These are phyloP conservation scores for Eurytoma adleriae DNA, from an alignment of 2,888 invertebrate species.

Conservation along the genomic window DNA sequence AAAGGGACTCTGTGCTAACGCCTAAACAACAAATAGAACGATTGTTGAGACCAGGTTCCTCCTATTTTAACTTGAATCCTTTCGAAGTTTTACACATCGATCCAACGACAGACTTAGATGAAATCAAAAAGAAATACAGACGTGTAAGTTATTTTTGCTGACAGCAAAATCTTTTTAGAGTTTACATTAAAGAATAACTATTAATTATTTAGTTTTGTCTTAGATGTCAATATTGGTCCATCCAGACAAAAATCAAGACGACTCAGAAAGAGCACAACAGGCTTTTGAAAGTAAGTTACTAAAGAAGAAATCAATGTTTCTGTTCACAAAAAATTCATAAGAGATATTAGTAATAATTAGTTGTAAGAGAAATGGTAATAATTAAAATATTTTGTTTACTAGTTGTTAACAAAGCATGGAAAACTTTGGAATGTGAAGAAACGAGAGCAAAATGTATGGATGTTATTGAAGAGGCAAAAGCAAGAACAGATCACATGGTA, in stretches of 20 bases:
- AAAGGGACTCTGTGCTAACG: slow-evolving; percentile 96
- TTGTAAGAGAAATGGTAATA: slow-evolving; percentile 4
- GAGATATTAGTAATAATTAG: too few species aligned
- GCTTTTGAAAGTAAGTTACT: slow-evolving; percentile 85
- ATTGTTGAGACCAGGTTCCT: slow-evolving; percentile 95
- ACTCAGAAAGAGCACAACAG: slow-evolving; percentile 94
- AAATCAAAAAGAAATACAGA: slow-evolving; percentile 97
- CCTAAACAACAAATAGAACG: slow-evolving; percentile 98
- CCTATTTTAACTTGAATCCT: slow-evolving; percentile 99
- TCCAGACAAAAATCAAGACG: slow-evolving; percentile 99
- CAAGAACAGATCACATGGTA: slow-evolving; percentile 95
- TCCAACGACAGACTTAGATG: slow-evolving; percentile 91
- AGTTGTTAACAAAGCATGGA: slow-evolving; percentile 96
- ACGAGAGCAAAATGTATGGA: slow-evolving; percentile 95
- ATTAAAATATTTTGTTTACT: slow-evolving; percentile 58
- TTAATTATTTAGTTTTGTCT: slow-evolving; percentile 67
- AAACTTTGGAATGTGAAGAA: slow-evolving; percentile 95
- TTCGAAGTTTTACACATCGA: slow-evolving; percentile 95
- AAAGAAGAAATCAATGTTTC: too few species aligned
- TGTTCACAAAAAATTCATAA: too few species aligned
- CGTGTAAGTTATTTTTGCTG: slow-evolving; percentile 77
- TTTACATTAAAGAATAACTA: background rate
- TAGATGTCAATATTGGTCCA: slow-evolving; percentile 97
- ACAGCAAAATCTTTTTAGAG: too few species aligned
- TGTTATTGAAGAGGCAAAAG: slow-evolving; percentile 97